phyloP scores from a whole-genome alignment of 2,797 vertebrate genomes.

The Myotis planiceps region DNA sequence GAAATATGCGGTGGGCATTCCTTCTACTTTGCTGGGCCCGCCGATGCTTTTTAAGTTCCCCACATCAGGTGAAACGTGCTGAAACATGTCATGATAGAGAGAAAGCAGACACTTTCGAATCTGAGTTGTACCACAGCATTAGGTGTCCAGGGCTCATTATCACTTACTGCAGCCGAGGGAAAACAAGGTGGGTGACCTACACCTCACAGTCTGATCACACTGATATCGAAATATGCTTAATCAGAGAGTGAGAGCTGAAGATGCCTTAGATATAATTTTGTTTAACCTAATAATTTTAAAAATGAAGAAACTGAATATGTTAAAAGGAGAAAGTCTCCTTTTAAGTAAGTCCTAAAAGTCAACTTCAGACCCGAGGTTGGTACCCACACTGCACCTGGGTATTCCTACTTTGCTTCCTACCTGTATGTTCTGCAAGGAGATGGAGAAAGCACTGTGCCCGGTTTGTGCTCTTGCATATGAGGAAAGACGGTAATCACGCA shows the following conservation, averaged over 20 bases:
- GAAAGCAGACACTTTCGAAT: not conserved
- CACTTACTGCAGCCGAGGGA: not conserved
- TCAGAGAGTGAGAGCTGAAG: not conserved
- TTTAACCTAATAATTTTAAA: not conserved
- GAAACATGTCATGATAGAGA: not conserved
- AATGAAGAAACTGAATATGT: not conserved
- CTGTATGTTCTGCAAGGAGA: not conserved
- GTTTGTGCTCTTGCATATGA: too few species aligned
- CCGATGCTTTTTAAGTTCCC: not conserved
- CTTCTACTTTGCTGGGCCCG: not conserved
- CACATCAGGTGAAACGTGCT: not conserved
- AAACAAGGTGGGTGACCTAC: not conserved
- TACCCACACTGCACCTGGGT: not conserved
- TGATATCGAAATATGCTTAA: not conserved
- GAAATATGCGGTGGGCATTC: not conserved
- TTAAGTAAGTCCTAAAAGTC: not conserved
- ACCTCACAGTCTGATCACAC: not conserved
- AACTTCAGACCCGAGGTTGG: not conserved
- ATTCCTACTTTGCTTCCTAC: not conserved
- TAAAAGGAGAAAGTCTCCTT: too few species aligned
- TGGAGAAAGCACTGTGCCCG: too few species aligned
- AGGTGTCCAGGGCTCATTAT: not conserved
- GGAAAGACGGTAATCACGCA: too few species aligned
- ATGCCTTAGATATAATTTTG: not conserved
- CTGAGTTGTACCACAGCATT: not conserved